Evolutionary conservation across 2,797 vertebrate species (phyloP), one percentile per base, ranked within the genome.

Genomic region (Malacoraja senta): DNA sequence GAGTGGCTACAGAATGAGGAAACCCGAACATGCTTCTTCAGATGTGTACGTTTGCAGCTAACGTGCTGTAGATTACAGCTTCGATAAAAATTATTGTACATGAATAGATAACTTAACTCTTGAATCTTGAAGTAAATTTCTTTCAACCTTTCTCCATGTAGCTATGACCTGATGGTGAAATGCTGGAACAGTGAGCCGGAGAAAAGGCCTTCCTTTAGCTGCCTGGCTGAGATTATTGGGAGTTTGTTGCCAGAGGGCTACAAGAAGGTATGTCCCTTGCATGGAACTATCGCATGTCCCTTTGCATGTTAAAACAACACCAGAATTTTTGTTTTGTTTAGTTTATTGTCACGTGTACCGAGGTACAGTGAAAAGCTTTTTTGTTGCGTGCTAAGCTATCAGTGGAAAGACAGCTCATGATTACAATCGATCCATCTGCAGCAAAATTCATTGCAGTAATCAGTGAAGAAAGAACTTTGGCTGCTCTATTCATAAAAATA

Each of bases 151-250:
- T 1, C 77, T 61, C 44, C 83, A 93, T 95, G 53, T 95, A 99
- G 99, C 81, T 99, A 99, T 63, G 99, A 99, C 95, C 98, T 99
- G 95, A 99, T 99, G 99, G 98, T 98, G 95, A 98, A 98, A 93
- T 99, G 99, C 95, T 99, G 99, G 99, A 99, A 99, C 95, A 99
- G 98, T 8, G 99, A 99, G 95, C 98, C 98, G 0, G 99, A 99
- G 95, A 99, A 99, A 95, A 98, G 99, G 96, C 99, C 98, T 9
- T 97, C 98, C 81, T 99, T 99, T 94, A 95, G 97, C 94, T 97
- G 97, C 93, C 96, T 99, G 95, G 99, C 98, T 94, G 98, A 99
- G 93, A 98, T 97, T 3, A 97, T 99, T 44, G 97, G 98, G 93
- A 97, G 96, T 61, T 95, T 99, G 94, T 95, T 99, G 94, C 99